Evolutionary conservation across 2,797 vertebrate genomes (phyloP).

Genomic region (Xerus rutilus): DNA sequence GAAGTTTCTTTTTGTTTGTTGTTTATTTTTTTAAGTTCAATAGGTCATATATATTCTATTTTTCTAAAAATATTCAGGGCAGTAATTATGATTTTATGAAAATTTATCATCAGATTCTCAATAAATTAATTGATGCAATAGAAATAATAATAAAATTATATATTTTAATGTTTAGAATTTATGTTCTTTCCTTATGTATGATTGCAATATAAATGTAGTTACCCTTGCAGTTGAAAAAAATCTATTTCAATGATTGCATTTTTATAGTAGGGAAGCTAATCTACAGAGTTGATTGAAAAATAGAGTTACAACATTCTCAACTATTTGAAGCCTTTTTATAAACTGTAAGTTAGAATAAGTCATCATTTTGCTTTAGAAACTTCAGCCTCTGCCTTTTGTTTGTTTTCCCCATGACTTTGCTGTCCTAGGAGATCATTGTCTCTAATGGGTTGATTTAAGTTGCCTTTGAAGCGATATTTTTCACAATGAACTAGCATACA

Average conservation of each 20-base stretch:
- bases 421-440: background rate
- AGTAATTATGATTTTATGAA: background rate
- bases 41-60: background rate
- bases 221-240: background rate
- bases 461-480: background rate
- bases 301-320: background rate
- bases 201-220: background rate
- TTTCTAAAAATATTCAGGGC: background rate
- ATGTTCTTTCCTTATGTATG: background rate
- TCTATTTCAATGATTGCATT: background rate
- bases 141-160: slow-evolving; percentile 13
- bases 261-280: background rate
- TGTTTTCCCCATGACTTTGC: background rate
- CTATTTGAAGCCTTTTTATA: background rate
- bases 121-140: background rate
- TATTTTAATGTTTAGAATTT: background rate
- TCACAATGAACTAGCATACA: background rate
- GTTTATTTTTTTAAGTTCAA: background rate
- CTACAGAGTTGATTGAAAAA: background rate
- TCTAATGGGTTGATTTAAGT: background rate
- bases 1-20: background rate
- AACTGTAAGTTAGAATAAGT: background rate
- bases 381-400: background rate
- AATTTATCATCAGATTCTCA: background rate
- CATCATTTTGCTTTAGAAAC: background rate